Percentiles rank a stretch among this genome's conserved stretches.
Evolutionary conservation across 1,140 invertebrate genomes (phyloP).

Genomic region (Bombus waltoni): DNA sequence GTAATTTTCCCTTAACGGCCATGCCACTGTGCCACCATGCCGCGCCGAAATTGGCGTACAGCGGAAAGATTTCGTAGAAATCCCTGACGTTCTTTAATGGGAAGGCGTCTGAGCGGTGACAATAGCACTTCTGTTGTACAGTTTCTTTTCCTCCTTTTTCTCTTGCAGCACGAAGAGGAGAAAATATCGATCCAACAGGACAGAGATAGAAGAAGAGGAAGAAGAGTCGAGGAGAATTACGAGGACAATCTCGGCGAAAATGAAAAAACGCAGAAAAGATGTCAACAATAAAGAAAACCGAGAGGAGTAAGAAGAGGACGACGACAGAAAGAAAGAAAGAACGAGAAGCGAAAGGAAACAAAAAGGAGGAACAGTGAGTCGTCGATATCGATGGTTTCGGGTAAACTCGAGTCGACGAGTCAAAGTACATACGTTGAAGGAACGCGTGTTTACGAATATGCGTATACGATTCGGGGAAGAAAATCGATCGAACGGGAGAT

Average conservation of each 20-base stretch:
- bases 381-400: conserved; percentile 32
- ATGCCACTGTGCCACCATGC: conserved; percentile 71
- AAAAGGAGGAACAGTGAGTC: conserved; percentile 30
- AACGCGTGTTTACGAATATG: conserved; percentile 1
- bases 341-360: neutral
- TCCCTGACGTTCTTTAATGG: conserved; percentile 50
- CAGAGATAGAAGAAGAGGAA: conserved; percentile 18
- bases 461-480: neutral
- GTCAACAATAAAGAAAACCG: conserved; percentile 28
- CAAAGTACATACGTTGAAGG: neutral
- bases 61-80: conserved; percentile 66
- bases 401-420: neutral
- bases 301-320: neutral
- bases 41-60: conserved; percentile 71
- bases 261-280: conserved; percentile 24
- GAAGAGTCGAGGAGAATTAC: conserved; percentile 42
- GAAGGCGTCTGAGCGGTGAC: conserved; percentile 53
- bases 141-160: conserved; percentile 14
- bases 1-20: conserved; percentile 74
- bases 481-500: conserved; percentile 1
- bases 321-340: neutral
- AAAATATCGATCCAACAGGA: conserved; percentile 30
- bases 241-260: conserved; percentile 32
- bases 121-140: conserved; percentile 57
- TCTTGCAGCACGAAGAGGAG: neutral